Evolutionary conservation across 2,797 vertebrate species (phyloP), one percentile per base, ranked within the genome.

Genomic region (Cetoscarus ocellatus): DNA sequence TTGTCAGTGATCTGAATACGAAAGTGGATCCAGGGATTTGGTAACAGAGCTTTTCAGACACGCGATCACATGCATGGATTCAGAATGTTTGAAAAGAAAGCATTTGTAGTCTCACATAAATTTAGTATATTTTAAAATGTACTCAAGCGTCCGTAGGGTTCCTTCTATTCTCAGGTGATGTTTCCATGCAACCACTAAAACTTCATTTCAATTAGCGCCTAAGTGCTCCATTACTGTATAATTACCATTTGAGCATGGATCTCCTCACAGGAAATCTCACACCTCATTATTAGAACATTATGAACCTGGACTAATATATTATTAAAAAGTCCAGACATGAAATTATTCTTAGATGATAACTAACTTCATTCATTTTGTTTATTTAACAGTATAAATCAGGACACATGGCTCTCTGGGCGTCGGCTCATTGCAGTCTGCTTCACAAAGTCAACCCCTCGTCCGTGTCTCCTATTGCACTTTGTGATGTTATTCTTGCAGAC

Each of bases 401-500:
- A 39, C 19, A 0, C 6, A 53, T 61, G 39, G 19, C 9, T 57
- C 44, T 49, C 34, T 65, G 38, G 50, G 19, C 14, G 1, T 55
- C 17, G 34, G 51, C 36, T 68, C 19, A 49, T 63, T 80, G 52
- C 57, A 72, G 59, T 11, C 14, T 61, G 42, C 58, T 72, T 58
- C 61, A 70, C 64, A 17, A 54, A 43, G 43, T 64, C 39, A 61
- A 78, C 8, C 50, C 49, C 45, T 19, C 9, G 45, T 54, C 57
- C 7, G 10, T n/a, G 76, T 76, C 36, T 58, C 49, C 38, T 5
- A 36, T 73, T 77, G 69, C 57, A 72, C 36, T 47, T 64, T 67
- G 55, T 75, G 76, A 80, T 53, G 78, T 79, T 76, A 47, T 70
- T 27, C 49, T 67, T 63, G 64, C 80, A 83, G 80, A 81, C 60